A percentile compares a stretch with the other conserved stretches of the same genome.
phyloP scores from a whole-genome alignment of 2,797 vertebrate genomes.

The Poeciliopsis presidionis region DNA sequence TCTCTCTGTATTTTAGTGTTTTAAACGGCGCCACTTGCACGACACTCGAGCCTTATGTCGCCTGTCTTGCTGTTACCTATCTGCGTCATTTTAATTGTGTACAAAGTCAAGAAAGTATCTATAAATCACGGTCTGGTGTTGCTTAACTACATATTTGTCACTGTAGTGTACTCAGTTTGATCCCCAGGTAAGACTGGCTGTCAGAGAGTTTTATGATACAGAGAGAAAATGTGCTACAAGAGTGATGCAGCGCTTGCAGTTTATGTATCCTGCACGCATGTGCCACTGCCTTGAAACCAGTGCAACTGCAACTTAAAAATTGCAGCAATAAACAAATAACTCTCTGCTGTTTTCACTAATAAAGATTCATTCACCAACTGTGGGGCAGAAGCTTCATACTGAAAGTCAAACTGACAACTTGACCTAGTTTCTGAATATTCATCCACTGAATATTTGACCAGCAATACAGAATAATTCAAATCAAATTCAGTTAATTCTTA shows the following conservation, averaged over 20 bases:
- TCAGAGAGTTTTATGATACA: neutral
- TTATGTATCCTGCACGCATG: neutral
- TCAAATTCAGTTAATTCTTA: neutral
- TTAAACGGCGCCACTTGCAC: constrained; percentile 3
- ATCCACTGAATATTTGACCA: neutral
- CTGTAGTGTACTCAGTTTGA: neutral
- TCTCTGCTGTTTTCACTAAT: neutral
- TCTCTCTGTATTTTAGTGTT: constrained; percentile 14
- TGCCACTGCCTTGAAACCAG: neutral
- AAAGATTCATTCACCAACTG: neutral
- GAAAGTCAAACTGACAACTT: neutral
- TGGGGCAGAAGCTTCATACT: neutral
- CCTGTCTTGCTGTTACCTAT: neutral
- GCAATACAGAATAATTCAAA: neutral
- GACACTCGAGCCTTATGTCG: neutral
- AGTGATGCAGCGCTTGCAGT: neutral
- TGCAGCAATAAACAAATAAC: neutral
- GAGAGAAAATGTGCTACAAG: neutral
- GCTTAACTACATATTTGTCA: neutral
- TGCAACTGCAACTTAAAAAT: neutral
- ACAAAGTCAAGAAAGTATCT: neutral
- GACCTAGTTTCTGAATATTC: neutral
- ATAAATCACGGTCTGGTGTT: neutral
- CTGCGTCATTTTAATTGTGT: neutral
- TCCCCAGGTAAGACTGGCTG: neutral